A percentile compares a stretch with the other conserved stretches of the same genome.
These are phyloP conservation scores for Plebejus argus DNA, from an alignment of 2,888 invertebrate species.

Conservation along the genomic window DNA sequence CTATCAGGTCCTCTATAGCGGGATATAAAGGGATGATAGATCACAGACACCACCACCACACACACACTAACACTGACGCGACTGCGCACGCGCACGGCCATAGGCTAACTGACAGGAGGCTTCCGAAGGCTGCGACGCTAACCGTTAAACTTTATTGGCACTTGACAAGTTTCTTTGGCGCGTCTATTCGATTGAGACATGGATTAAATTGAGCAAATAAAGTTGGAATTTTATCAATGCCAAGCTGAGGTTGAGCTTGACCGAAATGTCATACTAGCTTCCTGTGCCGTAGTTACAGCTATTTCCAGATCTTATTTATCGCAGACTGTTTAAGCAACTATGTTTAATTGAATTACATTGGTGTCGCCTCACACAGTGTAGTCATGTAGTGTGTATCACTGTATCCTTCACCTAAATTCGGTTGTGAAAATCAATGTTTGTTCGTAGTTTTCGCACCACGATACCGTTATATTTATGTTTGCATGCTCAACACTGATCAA, in stretches of 20 bases:
- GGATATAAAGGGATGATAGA: conserved; percentile 70
- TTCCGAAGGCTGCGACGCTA: conserved; percentile 38
- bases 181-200: not conserved
- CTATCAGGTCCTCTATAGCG: conserved; percentile 67
- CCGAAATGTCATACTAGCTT: not conserved
- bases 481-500: not conserved
- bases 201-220: conserved; percentile 3
- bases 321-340: not conserved
- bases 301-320: not conserved
- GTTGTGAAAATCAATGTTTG: conserved; percentile 15
- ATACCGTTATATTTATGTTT: conserved; percentile 9
- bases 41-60: conserved; percentile 48
- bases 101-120: conserved; percentile 56
- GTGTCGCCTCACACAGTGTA: not conserved
- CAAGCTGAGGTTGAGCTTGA: not conserved
- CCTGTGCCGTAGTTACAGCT: not conserved
- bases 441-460: not conserved
- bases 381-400: not conserved
- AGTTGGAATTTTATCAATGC: conserved; percentile 8
- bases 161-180: conserved; percentile 26
- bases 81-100: conserved; percentile 65
- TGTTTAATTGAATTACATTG: not conserved
- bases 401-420: conserved; percentile 7
- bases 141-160: conserved; percentile 17
- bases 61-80: conserved; percentile 50